phyloP scores from a whole-genome alignment of 2,113 vertebrate species.

The Stercorarius parasiticus region DNA sequence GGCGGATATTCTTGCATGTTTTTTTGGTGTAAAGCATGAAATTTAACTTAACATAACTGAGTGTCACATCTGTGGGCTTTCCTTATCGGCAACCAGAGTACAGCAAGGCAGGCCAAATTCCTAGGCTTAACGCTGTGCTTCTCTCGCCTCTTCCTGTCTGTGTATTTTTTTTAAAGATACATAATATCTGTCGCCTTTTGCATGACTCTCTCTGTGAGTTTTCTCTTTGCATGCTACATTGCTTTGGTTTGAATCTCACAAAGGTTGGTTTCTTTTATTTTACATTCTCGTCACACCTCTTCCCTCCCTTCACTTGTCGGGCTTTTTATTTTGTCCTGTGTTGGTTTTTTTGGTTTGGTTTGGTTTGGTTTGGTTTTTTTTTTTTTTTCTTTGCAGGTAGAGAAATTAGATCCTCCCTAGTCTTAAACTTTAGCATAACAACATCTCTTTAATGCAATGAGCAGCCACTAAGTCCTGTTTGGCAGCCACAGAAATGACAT shows the following conservation, averaged over 20 bases:
- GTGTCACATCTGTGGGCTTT: conserved; percentile 94
- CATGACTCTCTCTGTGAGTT: conserved; percentile 71
- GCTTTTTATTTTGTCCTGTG: conserved; percentile 54
- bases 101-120: conserved; percentile 73
- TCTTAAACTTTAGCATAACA: conserved; percentile 50
- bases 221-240: conserved; percentile 71
- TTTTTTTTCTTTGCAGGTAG: conserved; percentile 62
- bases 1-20: conserved; percentile 70
- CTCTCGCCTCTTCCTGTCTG: conserved; percentile 52
- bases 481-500: conserved; percentile 59
- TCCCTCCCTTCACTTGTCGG: conserved; percentile 53
- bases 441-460: conserved; percentile 17
- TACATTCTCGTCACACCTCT: conserved; percentile 52
- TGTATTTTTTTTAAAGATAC: conserved; percentile 28
- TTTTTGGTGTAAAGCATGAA: conserved; percentile 78
- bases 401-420: conserved; percentile 63
- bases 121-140: conserved; percentile 57
- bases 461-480: conserved; percentile 42
- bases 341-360: background rate
- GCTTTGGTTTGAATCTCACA: conserved; percentile 67
- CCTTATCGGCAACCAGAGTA: conserved; percentile 64
- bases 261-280: conserved; percentile 70
- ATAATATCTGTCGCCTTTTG: conserved; percentile 65
- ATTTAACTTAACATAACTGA: conserved; percentile 84
- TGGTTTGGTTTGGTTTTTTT: background rate